Evolutionary conservation across 1,140 invertebrate genomes (phyloP), one percentile per base, ranked within the genome.

Genomic region (Ganaspis sp.): DNA sequence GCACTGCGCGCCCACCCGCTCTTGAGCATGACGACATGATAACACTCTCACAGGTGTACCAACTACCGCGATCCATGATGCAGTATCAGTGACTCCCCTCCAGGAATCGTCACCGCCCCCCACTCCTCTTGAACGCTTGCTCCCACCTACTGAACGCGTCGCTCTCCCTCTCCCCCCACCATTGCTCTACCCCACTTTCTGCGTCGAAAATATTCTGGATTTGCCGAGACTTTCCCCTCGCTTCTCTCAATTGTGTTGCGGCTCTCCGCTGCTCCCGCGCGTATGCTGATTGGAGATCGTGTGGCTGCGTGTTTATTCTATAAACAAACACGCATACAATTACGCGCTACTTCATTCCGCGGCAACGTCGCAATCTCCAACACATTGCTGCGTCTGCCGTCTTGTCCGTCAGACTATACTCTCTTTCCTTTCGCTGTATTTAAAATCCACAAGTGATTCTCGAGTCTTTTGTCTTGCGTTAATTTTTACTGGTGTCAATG

Each of bases 31-130:
- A n/a, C 45, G 45, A 49, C 45, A 17, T 80, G 82, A 71, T 81
- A 85, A 83, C 81, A 81, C 83, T 83, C 82, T 83, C 85, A 86
- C 87, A 89, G 87, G 86, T 87, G 87, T 87, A 87, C 86, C 79
- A 76, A 78, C 75, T 34, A 34, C 73, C 72, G 70, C 78, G 49
- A 81, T 79, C 79, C 71, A 34, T n/a, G 45, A 49, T 49, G 45
- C 45, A 49, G 45, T 49, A 49, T 49, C 45, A 49, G 45, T 49
- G 5, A 8, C 45, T 49, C 42, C 45, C 45, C 45, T 4, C 45
- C 45, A 49, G 4, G 38, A 40, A 40, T 1, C 2, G 38, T 40
- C 38, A 40, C 38, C 12, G 11, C 72, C 23, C n/a, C 75, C 71
- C 49, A 34, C 72, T 34, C 76, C 42, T 26, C 34, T 19, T 69